Conservation (phyloP, 2,797 vertebrate genomes). For the Sebastes goodei region DNA sequence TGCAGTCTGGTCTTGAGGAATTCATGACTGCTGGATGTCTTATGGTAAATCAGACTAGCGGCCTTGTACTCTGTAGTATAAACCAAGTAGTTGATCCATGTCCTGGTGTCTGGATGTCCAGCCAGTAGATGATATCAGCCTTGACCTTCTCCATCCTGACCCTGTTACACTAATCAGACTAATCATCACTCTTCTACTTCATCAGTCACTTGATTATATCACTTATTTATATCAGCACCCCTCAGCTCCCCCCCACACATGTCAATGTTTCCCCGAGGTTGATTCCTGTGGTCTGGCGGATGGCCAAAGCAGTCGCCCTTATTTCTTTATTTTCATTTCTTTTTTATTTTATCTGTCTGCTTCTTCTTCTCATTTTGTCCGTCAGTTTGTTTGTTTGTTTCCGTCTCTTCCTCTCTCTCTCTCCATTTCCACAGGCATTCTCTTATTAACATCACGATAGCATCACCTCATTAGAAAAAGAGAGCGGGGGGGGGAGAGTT, state of each 20-base stretch:
- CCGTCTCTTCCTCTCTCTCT: not conserved
- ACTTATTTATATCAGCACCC: slow-evolving; percentile 40
- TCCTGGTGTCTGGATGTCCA: slow-evolving; percentile 20
- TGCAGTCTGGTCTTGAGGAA: not conserved
- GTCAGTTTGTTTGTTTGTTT: not conserved
- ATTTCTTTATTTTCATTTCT: not conserved
- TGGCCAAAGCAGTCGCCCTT: not conserved
- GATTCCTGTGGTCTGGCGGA: not conserved
- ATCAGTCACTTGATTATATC: slow-evolving; percentile 66
- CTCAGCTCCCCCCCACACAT: not conserved
- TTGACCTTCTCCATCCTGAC: slow-evolving; percentile 57
- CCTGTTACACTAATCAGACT: slow-evolving; percentile 62
- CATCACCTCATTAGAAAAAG: slow-evolving; percentile 38
- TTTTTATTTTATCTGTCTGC: not conserved
- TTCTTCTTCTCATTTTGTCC: not conserved
- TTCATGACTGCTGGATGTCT: not conserved
- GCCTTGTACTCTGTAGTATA: not conserved
- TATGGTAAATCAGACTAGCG: not conserved
- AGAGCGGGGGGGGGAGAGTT: not conserved
- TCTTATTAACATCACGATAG: slow-evolving; percentile 32
- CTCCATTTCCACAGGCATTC: not conserved
- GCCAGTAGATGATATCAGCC: not conserved
- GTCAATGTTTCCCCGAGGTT: not conserved
- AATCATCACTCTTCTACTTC: slow-evolving; percentile 26
- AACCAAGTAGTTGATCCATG: slow-evolving; percentile 8